Conservation (phyloP, 2,888 invertebrate genomes). For the Podotricha telesiphe region DNA sequence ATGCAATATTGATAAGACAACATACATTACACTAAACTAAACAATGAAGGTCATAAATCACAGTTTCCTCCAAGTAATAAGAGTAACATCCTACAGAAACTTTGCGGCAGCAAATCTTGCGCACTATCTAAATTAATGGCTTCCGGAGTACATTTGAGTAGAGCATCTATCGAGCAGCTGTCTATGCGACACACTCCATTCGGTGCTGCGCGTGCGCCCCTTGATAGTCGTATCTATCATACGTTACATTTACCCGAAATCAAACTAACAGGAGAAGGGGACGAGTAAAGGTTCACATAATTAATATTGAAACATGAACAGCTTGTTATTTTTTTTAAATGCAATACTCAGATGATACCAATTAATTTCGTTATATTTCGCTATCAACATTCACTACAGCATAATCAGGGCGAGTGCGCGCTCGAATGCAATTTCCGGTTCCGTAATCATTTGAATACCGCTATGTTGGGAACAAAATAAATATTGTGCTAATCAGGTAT, state of each 20-base stretch:
- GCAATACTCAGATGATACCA: not conserved
- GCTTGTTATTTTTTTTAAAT: not conserved
- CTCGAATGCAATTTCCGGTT: conserved; percentile 69
- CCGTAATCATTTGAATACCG: conserved; percentile 61
- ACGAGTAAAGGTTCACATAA: conserved; percentile 34
- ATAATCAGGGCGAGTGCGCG: conserved; percentile 56
- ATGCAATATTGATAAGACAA: not conserved
- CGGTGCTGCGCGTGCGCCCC: conserved; percentile 75
- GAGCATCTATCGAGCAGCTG: conserved; percentile 76
- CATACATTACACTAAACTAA: conserved; percentile 69
- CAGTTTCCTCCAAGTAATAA: conserved; percentile 74
- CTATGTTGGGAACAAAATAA: conserved; percentile 53
- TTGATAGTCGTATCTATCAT: conserved; percentile 80
- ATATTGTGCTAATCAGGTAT: conserved; percentile 47
- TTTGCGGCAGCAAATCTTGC: conserved; percentile 77
- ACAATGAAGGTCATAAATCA: conserved; percentile 82
- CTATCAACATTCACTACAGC: conserved; percentile 53
- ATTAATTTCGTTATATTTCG: conserved; percentile 48
- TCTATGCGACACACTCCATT: conserved; percentile 81
- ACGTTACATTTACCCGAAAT: conserved; percentile 68
- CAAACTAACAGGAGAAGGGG: conserved; percentile 53
- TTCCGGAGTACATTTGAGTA: conserved; percentile 79
- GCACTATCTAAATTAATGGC: conserved; percentile 82
- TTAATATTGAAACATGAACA: not conserved
- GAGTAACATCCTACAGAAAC: conserved; percentile 77